These are phyloP conservation scores for Chloroceryle amazona DNA, from an alignment of 2,797 vertebrate species.

Conservation along the genomic window DNA sequence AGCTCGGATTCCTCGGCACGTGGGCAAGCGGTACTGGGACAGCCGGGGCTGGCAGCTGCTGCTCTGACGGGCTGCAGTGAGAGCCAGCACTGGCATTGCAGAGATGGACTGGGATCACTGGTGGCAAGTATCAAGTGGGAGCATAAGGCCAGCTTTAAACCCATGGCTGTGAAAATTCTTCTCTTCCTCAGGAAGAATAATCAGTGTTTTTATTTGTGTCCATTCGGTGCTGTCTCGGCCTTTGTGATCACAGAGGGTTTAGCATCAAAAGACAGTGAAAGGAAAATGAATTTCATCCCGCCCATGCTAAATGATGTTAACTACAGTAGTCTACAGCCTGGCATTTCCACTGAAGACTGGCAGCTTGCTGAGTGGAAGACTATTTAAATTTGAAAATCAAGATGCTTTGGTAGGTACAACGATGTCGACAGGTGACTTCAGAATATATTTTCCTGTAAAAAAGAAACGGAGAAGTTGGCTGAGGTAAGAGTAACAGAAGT, in stretches of 20 bases:
- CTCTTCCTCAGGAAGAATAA: neutral
- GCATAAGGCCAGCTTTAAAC: neutral
- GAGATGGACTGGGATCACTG: neutral
- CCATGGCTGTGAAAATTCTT: neutral
- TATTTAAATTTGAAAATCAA: neutral
- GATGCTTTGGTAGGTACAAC: neutral
- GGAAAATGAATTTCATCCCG: neutral
- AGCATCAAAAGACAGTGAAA: neutral
- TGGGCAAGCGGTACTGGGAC: neutral
- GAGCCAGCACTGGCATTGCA: neutral
- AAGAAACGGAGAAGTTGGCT: neutral
- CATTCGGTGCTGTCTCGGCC: neutral
- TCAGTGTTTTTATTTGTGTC: neutral
- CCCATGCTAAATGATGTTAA: neutral
- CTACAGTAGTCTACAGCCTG: neutral
- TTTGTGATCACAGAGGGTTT: neutral
- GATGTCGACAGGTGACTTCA: neutral
- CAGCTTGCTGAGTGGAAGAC: neutral
- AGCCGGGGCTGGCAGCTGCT: neutral
- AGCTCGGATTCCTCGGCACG: neutral
- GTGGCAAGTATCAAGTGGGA: neutral
- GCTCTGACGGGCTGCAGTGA: neutral
- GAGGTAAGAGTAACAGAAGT: accelerated
- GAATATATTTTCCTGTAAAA: neutral
- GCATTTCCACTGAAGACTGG: neutral